Conservation (phyloP, 1,140 invertebrate species). For the Solen grandis region DNA sequence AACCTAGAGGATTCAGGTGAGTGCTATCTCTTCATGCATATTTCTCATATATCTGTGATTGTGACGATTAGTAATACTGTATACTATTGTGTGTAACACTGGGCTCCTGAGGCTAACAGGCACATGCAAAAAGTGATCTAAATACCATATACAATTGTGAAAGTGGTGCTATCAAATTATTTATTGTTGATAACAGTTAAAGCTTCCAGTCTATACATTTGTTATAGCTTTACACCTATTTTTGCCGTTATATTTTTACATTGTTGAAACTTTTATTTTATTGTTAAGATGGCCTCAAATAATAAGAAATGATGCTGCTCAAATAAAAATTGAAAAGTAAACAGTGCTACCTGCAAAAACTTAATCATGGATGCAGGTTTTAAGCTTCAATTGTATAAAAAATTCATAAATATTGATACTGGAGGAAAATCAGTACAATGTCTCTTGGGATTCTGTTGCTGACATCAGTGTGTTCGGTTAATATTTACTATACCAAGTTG, state of each 20-base stretch:
- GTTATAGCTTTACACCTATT: neutral
- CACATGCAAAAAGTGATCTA: neutral
- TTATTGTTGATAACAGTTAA: neutral
- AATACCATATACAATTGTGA: neutral
- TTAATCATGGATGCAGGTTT: neutral
- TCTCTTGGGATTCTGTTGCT: neutral
- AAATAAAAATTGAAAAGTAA: neutral
- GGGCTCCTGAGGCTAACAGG: neutral
- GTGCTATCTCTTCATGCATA: slow-evolving; percentile 2
- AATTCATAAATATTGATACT: neutral
- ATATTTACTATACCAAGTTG: neutral
- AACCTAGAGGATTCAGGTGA: neutral
- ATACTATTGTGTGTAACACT: neutral
- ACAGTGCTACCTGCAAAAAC: slow-evolving; percentile 1
- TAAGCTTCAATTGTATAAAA: neutral
- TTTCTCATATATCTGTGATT: slow-evolving; percentile 6
- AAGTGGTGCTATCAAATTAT: neutral
- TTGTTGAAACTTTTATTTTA: neutral
- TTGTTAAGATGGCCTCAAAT: neutral
- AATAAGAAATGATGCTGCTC: neutral
- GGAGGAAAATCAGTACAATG: neutral
- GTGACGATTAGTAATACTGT: neutral
- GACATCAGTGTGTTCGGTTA: neutral
- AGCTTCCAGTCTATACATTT: neutral
- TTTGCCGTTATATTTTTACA: neutral